phyloP scores from a whole-genome alignment of 2,113 vertebrate genomes.

The Syrmaticus mikado region DNA sequence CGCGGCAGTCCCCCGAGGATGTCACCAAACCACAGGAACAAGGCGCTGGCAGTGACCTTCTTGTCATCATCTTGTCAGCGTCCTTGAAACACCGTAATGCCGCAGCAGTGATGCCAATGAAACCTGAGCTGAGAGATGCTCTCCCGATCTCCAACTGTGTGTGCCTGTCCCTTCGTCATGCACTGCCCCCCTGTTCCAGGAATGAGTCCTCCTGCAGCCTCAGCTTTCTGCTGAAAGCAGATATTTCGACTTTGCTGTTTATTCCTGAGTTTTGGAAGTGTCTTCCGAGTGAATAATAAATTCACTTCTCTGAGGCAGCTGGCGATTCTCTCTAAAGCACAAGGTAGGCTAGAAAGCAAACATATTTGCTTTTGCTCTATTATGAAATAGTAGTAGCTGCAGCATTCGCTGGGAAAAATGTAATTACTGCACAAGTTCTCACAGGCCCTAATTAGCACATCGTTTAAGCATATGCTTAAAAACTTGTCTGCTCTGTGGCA shows the following conservation, averaged over 20 bases:
- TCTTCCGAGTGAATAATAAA: conserved; percentile 65
- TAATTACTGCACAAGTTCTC: background rate
- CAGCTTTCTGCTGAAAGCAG: conserved; percentile 40
- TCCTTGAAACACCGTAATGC: background rate
- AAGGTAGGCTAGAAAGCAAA: conserved; percentile 35
- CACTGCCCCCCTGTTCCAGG: background rate
- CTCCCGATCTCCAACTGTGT: background rate
- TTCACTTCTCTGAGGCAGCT: conserved; percentile 63
- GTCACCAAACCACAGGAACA: no score
- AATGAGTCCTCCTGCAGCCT: background rate
- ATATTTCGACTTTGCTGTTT: conserved; percentile 60
- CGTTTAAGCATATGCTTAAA: background rate
- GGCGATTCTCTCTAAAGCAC: background rate
- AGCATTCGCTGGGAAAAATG: background rate
- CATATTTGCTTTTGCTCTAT: background rate
- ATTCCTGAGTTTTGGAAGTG: conserved; percentile 9
- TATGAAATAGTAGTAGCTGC: conserved; percentile 33
- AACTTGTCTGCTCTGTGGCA: background rate
- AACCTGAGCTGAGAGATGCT: background rate
- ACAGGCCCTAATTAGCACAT: background rate
- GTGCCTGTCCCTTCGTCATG: background rate
- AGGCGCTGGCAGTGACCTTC: no score
- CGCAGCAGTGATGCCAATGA: rapidly evolving
- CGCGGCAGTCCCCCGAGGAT: no score
- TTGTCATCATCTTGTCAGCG: background rate